phyloP scores from a whole-genome alignment of 2,113 vertebrate species.

The Scopus umbretta region DNA sequence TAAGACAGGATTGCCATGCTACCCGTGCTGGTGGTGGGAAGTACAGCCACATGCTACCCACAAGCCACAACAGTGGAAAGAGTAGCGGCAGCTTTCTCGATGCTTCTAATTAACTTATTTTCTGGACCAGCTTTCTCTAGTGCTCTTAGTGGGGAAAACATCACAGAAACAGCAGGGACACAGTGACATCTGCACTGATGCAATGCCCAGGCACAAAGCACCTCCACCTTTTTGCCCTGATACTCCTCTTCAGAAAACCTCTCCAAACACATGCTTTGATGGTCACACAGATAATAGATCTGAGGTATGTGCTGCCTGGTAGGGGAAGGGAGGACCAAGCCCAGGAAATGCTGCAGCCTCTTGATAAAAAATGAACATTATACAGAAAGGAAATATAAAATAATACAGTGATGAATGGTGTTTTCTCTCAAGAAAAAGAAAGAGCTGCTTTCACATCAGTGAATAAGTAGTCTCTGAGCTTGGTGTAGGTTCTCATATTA shows the following conservation, averaged over 20 bases:
- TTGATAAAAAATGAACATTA: background rate
- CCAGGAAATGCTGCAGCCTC: background rate
- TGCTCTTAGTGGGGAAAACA: background rate
- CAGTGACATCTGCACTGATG: background rate
- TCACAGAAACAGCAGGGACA: background rate
- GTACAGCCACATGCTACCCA: background rate
- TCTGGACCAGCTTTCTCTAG: background rate
- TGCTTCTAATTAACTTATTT: background rate
- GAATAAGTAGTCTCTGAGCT: background rate
- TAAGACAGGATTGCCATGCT: background rate
- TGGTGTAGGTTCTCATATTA: background rate
- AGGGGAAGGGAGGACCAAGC: background rate
- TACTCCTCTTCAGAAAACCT: background rate
- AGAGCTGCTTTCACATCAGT: background rate
- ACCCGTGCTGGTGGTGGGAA: background rate
- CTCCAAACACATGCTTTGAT: background rate
- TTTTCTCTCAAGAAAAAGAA: background rate
- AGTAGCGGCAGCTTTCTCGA: accelerated
- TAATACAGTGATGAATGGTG: background rate
- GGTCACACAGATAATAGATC: background rate
- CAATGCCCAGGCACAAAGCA: background rate
- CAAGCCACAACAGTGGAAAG: background rate
- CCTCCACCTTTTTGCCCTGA: background rate
- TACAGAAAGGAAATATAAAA: background rate
- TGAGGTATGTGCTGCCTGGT: background rate